Base-by-base conservation (phyloP, 1,140 invertebrate genomes). In the Phenacoccus solenopsis region DNA sequence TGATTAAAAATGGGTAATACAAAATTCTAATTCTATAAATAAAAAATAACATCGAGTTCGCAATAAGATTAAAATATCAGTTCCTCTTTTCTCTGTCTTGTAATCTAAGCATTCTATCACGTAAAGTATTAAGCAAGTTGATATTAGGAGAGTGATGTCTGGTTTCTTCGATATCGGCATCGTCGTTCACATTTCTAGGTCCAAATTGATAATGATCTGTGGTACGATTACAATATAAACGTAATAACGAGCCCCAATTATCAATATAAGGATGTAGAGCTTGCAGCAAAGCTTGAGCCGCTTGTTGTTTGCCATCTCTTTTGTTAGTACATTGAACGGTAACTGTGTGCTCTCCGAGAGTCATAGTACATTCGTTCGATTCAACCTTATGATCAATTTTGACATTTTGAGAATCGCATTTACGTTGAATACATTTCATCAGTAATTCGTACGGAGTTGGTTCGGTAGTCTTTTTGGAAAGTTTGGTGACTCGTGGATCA, bases 291-390 rank as follows among this genome's bases (percentile, higher is more conserved):
- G 91, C 87, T 80, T 98, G 96, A 16, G 94, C 93, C 13, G 95
- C 95, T 74, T 90, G 81, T 78, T 98, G 96, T 79, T 98, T 98
- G 16, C 95, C 96, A 75, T 96, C 94, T 75, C 93, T 87, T 80
- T 98, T 98, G 80, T 98, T 98, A 76, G 93, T 92, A 78, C 94
- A 97, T 9, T 87, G 77, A 75, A 93, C 90, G 16, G 87, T 88
- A 3, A 90, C 90, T 16, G 86, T 88, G 76, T 98, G 93, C 76
- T 95, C 93, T 12, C 94, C 94, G 56, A 97, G 94, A 13, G 86
- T 88, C 91, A 98, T 96, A 49, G 88, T 91, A 76, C 95, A 94
- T 81, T 96, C 91, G 78, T 96, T 96, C 7, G 92, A 89, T 75
- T 93, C 93, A 69, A 94, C 89, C 75, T 91, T 87, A 76, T 93